Base-by-base conservation (phyloP, 2,113 vertebrate species). In the Plectropomus leopardus region DNA sequence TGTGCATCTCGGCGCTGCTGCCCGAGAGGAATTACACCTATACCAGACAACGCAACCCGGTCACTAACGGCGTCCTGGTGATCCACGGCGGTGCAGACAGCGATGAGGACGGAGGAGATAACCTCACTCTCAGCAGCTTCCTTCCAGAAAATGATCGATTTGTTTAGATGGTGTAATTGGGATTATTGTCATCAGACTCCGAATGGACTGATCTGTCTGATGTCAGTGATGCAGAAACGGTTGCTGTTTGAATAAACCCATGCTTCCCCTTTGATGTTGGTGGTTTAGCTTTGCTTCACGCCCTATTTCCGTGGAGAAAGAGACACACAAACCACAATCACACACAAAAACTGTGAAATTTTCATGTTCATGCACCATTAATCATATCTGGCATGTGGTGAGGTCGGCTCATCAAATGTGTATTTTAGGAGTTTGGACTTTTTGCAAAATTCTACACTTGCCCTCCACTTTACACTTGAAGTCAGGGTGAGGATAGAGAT, bases 61-160 rank as follows among this genome's bases (percentile, higher is more conserved):
- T 82, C 63, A 59, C 24, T 13, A 93, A 92, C 26, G 92, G 92
- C 0, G 80, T 89, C 11, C 85, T 92, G 78, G 74, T 88, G 0
- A 78, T 93, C 0, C 88, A 78, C 0, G 0, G 13, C 0, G 61
- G 1, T 0, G 72, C 74, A 1, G 95, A 96, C 74, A 92, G 47
- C 0, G 96, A 97, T 0, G 92, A 93, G 1, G 92, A 92, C 0
- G 90, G 75, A 3, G 95, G 91, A 0, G 97, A 98, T 34, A 94
- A 96, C 78, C 88, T 97, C 70, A 97, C 97, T 1, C 95, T 98
- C 34, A 96, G 95, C 83, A 98, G 97, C 91, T 98, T 98, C 86
- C 91, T 98, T 9, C 97, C 97, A 0, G 96, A 97, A 2, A 92
- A 86, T 3, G 90, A 94, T 19, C 78, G 83, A 7, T 59, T 4